phyloP scores from a whole-genome alignment of 2,797 vertebrate species.

The Chrosomus eos region DNA sequence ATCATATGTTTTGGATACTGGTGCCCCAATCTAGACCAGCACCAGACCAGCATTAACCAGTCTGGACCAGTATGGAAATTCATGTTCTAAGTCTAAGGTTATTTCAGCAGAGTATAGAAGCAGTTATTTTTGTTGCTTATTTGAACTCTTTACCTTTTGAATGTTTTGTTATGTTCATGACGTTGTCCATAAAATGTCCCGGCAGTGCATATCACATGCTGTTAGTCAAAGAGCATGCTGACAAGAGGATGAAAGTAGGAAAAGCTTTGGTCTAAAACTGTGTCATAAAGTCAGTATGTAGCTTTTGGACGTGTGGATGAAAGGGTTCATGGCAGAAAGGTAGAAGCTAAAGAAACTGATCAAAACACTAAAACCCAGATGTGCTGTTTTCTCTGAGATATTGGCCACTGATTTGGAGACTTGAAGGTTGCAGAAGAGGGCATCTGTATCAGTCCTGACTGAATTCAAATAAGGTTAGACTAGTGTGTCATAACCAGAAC shows the following conservation, averaged over 20 bases:
- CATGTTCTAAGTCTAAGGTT: background rate
- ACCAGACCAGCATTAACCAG: background rate
- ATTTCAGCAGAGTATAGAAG: conserved; percentile 5
- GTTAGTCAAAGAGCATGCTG: background rate
- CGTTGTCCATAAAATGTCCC: background rate
- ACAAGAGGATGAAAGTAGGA: conserved; percentile 32
- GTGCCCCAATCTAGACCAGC: background rate
- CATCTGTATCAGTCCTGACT: background rate
- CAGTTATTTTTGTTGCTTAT: conserved; percentile 1
- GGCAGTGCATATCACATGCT: conserved; percentile 1
- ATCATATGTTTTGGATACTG: background rate
- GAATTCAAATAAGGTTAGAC: background rate
- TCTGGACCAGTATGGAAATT: background rate
- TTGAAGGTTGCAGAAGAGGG: background rate
- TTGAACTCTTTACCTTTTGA: conserved; percentile 22
- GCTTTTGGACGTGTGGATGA: conserved; percentile 30
- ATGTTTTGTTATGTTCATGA: conserved; percentile 31
- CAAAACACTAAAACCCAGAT: conserved; percentile 22
- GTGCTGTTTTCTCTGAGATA: conserved; percentile 8
- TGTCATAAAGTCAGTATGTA: conserved; percentile 38
- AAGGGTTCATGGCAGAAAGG: conserved; percentile 28
- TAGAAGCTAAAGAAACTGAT: conserved; percentile 20
- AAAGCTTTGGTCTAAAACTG: conserved; percentile 22
- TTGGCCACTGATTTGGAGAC: background rate
- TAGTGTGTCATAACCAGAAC: background rate